Evolutionary conservation across 2,113 vertebrate species (phyloP).

Genomic region (Rhinolophus sinicus): DNA sequence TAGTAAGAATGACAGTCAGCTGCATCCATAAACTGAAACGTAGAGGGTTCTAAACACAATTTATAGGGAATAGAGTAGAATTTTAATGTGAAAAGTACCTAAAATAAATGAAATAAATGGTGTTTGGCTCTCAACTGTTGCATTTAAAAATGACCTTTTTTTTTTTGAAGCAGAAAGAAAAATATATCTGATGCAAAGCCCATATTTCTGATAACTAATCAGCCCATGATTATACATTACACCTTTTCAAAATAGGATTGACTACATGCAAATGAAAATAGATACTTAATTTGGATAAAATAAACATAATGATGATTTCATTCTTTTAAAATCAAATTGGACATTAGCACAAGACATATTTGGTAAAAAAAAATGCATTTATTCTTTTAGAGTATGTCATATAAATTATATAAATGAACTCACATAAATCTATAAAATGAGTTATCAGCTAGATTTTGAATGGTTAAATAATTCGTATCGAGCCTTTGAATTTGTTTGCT

Average conservation of each 20-base stretch:
- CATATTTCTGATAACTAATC: neutral
- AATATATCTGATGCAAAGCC: neutral
- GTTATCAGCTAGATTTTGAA: neutral
- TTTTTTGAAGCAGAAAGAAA: neutral
- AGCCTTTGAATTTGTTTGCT: neutral
- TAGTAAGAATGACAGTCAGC: neutral
- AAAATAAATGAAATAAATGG: neutral
- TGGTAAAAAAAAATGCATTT: neutral
- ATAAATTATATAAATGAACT: constrained; percentile 39
- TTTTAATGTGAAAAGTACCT: constrained; percentile 17
- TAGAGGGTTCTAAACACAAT: neutral
- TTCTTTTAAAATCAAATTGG: constrained; percentile 26
- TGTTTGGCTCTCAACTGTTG: neutral
- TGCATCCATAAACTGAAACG: neutral
- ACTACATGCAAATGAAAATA: neutral
- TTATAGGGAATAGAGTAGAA: neutral
- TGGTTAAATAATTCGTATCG: neutral
- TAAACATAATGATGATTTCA: neutral
- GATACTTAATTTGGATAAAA: constrained; percentile 8
- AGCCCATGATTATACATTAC: neutral
- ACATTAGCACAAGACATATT: neutral
- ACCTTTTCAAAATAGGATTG: neutral
- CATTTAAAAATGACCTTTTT: constrained; percentile 39
- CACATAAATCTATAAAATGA: neutral
- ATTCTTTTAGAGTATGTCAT: neutral